Evolutionary conservation across 2,113 vertebrate genomes (phyloP), one percentile per base, ranked within the genome.

Genomic region (Brachypteracias leptosomus): DNA sequence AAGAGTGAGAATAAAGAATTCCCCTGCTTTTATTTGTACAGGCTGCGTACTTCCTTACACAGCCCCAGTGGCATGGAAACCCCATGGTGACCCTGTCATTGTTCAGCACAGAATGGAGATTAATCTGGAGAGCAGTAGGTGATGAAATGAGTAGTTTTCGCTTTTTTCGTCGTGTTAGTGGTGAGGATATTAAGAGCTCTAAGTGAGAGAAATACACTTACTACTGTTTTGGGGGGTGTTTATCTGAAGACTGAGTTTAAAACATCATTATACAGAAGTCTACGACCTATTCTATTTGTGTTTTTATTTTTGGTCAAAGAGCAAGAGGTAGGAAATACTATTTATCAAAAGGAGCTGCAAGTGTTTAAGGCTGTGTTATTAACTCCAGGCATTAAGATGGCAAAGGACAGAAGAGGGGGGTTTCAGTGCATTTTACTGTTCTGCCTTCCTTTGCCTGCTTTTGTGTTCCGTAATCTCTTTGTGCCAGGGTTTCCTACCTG

Each of bases 91-190:
- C 84, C 86, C 80, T 85, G 83, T 79, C 82, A 79, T 95, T 96
- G 96, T 95, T 57, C 47, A 35, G 76, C 79, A 63, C 61, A 86
- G 87, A 94, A 86, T 84, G 59, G 93, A 83, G 84, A 96, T 94
- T 95, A 96, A 93, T 90, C 84, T 96, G 84, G 88, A 93, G 86
- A 93, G 84, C 71, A 92, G 86, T 85, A 89, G 93, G 83, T 95
- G 92, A 89, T 90, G 83, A 96, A 94, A 96, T 84, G 54, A 95
- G 84, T 87, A 92, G 78, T 52, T 97, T 82, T 42, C 77, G 78
- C 65, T 94, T 93, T 89, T 86, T 92, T 79, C 61, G 25, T 91
- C 93, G 67, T 79, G 72, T 91, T 88, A 16, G 14, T 7, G 7
- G 65, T 75, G 67, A 89, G 71, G 85, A 74, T 97, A 92, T 97